These are phyloP conservation scores for Eupeodes latifasciatus DNA, from an alignment of 2,888 invertebrate species.

Conservation along the genomic window DNA sequence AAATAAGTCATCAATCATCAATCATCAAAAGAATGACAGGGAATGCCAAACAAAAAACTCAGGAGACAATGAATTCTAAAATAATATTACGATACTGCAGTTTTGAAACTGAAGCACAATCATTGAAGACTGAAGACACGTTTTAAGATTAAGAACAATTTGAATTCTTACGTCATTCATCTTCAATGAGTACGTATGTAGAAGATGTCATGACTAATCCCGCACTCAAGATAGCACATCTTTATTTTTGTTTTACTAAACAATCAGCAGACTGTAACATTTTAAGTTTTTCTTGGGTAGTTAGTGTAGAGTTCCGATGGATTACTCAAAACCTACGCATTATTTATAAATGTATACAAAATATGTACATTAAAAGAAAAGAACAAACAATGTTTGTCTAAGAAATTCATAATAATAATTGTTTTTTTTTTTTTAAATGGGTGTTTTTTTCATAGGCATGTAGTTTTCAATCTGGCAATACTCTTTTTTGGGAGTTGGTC, in stretches of 20 bases:
- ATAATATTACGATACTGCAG: neutral
- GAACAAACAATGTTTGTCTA: neutral
- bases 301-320: conserved; percentile 17
- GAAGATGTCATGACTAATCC: conserved; percentile 42
- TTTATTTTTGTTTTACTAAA: neutral
- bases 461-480: too few relatives aligned
- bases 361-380: too few relatives aligned
- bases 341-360: neutral
- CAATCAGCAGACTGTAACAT: conserved; percentile 28
- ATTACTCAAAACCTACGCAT: conserved; percentile 53
- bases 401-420: neutral
- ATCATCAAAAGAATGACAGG: neutral
- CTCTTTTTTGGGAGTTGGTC: too few relatives aligned
- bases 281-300: conserved; percentile 59
- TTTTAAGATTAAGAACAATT: neutral
- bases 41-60: neutral
- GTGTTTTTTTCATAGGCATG: too few relatives aligned
- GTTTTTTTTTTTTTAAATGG: too few relatives aligned
- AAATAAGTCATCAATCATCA: conserved; percentile 25
- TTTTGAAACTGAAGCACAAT: neutral
- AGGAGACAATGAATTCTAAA: neutral
- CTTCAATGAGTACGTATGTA: neutral
- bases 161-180: conserved; percentile 56
- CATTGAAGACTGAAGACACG: too few relatives aligned
- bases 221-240: neutral